A percentile compares a stretch with the other conserved stretches of the same genome.
phyloP scores from a whole-genome alignment of 2,797 vertebrate species.

The Heteromormyrus szaboi region DNA sequence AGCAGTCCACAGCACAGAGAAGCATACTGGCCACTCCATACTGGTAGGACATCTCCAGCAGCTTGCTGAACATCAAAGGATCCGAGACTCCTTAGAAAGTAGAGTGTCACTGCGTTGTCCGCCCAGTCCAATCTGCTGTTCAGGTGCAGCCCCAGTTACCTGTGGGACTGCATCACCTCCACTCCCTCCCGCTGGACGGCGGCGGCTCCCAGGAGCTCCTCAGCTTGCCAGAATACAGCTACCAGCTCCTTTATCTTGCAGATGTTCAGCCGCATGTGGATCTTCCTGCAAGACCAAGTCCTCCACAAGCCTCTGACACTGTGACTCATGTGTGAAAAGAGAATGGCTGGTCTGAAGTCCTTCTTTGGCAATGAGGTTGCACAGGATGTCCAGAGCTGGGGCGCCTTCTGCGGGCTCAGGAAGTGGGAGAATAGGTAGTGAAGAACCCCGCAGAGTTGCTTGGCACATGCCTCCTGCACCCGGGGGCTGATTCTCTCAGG shows the following conservation, averaged over 20 bases:
- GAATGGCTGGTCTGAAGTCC: neutral
- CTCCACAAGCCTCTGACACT: neutral
- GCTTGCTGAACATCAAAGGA: neutral
- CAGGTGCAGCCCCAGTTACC: neutral
- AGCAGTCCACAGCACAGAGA: neutral
- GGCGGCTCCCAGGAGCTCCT: neutral
- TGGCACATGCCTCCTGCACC: neutral
- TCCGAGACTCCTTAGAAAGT: neutral
- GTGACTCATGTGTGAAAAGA: neutral
- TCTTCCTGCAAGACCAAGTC: neutral
- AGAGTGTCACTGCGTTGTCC: neutral
- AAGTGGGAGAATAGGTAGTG: neutral
- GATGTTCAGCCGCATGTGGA: neutral
- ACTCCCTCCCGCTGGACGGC: neutral
- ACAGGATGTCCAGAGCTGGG: neutral
- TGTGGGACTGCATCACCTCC: neutral
- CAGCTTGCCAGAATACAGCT: neutral
- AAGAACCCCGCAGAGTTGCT: neutral
- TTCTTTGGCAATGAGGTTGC: neutral
- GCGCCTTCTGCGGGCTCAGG: neutral
- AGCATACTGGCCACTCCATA: neutral
- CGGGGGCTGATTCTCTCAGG: neutral
- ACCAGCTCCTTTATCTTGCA: neutral
- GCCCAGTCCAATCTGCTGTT: neutral
- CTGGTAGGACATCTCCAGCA: neutral